Base-by-base conservation (phyloP, 2,888 invertebrate species). In the Brachyopa scutellaris region DNA sequence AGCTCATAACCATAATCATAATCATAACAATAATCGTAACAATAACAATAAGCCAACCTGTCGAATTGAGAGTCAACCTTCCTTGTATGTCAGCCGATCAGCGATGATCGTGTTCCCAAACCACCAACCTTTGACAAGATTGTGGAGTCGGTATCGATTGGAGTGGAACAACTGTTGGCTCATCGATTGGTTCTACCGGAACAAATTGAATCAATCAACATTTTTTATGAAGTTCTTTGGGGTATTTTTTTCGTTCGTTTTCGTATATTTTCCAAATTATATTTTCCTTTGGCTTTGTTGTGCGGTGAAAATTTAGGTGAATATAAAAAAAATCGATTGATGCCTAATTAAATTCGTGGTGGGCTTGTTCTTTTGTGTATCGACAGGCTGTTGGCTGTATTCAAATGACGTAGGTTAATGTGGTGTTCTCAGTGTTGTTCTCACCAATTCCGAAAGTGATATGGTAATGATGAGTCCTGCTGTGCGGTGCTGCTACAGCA, bases 341-440 rank as follows among this genome's bases (percentile, higher is more conserved):
- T 76, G 77, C 51, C 64, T 82, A 82, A 82, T 82, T 77, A 77
- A 77, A 82, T 82, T 82, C 82, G 70, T 82, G 82, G 82, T 82
- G 82, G 82, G 77, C 82, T 64, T 57, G 64, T 40, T 64, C 55
- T 45, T 69, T 76, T 57, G 49, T 62, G 7, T 51, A 15, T 19
- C 17, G 57, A 57, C 77, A 29, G 55, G 19, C 38, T 19, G 29
- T 36, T 49, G 11, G 40, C 33, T 17, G 69, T 29, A 57, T 74
- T 55, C 17, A 62, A 77, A 45, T 61, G 69, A 69, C 53, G n/a
- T n/a, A n/a, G 69, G 70, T 70, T 66, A 53, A 66, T 66, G 66
- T 49, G 67, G 55, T 74, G n/a, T n/a, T n/a, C n/a, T n/a, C n/a
- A n/a, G n/a, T n/a, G n/a, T n/a, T n/a, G 66, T 79, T 79, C 79